Conservation (phyloP, 2,888 invertebrate species). For the Drosophila borealis region DNA sequence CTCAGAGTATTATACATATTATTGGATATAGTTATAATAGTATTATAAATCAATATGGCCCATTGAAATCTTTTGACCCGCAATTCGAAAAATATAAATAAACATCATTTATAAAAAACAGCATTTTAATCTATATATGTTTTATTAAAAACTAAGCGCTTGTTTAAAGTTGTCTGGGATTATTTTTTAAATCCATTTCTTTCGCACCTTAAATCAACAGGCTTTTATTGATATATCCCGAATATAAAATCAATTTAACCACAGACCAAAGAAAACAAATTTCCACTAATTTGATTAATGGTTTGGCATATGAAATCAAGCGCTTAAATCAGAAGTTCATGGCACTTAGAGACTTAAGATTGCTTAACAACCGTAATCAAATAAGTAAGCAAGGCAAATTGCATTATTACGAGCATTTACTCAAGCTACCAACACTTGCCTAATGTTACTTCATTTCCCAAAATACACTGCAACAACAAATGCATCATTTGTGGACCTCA, state of each 20-base stretch:
- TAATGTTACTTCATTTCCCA: conserved; percentile 9
- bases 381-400: conserved; percentile 13
- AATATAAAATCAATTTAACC: not conserved
- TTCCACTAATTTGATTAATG: not conserved
- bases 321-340: not conserved
- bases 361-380: not conserved
- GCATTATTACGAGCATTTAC: conserved; percentile 8
- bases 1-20: no score
- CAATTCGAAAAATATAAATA: no score
- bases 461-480: conserved; percentile 11
- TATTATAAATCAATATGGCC: no score
- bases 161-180: no score
- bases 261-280: not conserved
- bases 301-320: not conserved
- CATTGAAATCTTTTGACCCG: no score
- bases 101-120: no score
- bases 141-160: no score
- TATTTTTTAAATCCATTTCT: no score
- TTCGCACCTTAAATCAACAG: not conserved
- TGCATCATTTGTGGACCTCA: conserved; percentile 8
- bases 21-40: no score
- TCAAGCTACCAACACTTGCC: conserved; percentile 1
- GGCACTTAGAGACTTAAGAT: not conserved
- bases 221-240: not conserved
- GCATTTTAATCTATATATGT: no score